Base-by-base conservation (phyloP, 2,888 invertebrate species). In the Lutraria lutraria region DNA sequence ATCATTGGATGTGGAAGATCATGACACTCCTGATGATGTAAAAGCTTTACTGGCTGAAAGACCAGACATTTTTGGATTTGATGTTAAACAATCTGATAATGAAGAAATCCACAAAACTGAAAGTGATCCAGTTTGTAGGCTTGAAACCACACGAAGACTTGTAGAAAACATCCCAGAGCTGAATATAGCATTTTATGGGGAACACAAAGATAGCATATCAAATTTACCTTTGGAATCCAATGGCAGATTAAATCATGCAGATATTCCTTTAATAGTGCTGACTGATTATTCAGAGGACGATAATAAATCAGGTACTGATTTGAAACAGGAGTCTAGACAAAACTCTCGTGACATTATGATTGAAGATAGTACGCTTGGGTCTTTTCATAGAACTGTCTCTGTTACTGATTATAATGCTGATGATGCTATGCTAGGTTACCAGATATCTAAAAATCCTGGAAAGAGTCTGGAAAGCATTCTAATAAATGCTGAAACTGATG, bases 11-110 rank as follows among this genome's bases (percentile, higher is more conserved):
- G 25, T 21, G 1, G 52, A 13, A 10, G 84, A 29, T 85, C 53
- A 31, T 43, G 52, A 81, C 29, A 19, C 34, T 0, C n/a, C 6
- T 43, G 60, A 56, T 31, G 53, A 34, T 29, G 53, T 29, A 19
- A n/a, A 56, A n/a, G 31, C 31, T 60, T 34, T 83, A 29, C 21
- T 84, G 0, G 0, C 72, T 53, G 34, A 25, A 4, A 43, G 86
- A 13, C 82, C 88, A 54, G 82, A 85, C 76, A 76, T 86, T 53
- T 60, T 68, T n/a, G 68, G 82, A 34, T 88, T 88, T 76, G 83
- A 72, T 16, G 68, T 72, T 16, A 21, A 29, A 72, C 15, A n/a
- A n/a, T 25, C 10, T 21, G 34, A 31, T 53, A 12, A 81, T 31
- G 19, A 68, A 31, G 68, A 21, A 52, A 10, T 72, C 13, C 34